Evolutionary conservation across 1,140 invertebrate genomes (phyloP), one percentile per base, ranked within the genome.

Genomic region (Reticulitermes speratus): DNA sequence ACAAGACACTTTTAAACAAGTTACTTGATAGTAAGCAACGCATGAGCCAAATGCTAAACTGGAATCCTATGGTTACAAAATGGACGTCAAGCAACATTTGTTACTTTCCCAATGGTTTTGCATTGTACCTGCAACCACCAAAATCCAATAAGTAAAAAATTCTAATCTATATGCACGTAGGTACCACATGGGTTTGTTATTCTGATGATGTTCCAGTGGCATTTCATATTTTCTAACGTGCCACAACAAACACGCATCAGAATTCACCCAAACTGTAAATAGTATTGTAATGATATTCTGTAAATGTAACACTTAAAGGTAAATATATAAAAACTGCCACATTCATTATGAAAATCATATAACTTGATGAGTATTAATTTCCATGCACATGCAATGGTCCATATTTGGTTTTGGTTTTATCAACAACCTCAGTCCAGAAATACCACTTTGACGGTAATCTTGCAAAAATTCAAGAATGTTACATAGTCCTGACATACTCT

Each of bases 91-190:
- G 83, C 48, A 84, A 84, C 52, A 30, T 84, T n/a, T 45, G 16
- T 84, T 84, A 84, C 52, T 25, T 25, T n/a, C 45, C 45, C 52
- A 52, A 38, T 84, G 16, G 45, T 84, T 32, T 84, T 84, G 83
- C 83, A 84, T 48, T 84, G 52, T 52, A 84, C 14, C 83, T 84
- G 83, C 83, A 84, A 59, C n/a, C 65, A 75, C n/a, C 52, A 84
- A 52, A 84, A 25, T 85, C 38, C 85, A 85, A 85, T 45, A 85
- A 5, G 59, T 85, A 69, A 38, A 85, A 75, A 75, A 69, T 75
- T 85, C 75, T 85, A 85, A 38, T 85, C 75, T 85, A 85, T 44
- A 69, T 75, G 75, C 85, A 81, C 44, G 81, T 30, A 75, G 65
- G 65, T 75, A 75, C 65, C n/a, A 30, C 65, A 30, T 75, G 65